Evolutionary conservation across 2,797 vertebrate genomes (phyloP), one percentile per base, ranked within the genome.

Genomic region (Passerculus sandwichensis): DNA sequence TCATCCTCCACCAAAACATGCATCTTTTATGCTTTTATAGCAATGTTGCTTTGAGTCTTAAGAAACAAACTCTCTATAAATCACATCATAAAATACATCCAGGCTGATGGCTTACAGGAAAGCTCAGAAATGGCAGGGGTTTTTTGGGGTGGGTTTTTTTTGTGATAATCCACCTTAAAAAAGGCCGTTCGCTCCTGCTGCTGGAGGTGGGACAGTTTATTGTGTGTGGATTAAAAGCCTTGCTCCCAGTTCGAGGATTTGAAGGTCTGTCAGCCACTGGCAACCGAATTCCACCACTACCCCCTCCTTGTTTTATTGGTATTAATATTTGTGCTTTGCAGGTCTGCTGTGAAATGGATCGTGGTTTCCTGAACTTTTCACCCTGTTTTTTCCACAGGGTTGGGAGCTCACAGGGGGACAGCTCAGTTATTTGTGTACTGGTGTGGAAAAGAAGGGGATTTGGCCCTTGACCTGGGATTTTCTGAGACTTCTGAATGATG

Each of bases 61-160:
- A 88, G 95, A 83, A 95, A 85, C 84, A 84, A 97, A 92, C 87
- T 83, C 64, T 88, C 91, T 65, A 84, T 96, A 96, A 96, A 97
- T 93, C 96, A 94, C 91, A 62, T 95, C 85, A 95, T 97, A 95
- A 97, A 96, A 94, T 48, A 42, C 59, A 93, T 42, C 69, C 91
- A 85, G 78, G 85, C 51, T 84, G 89, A 84, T 78, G 64, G 72
- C 62, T 96, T 91, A 88, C 62, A 88, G 91, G n/a, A 95, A 89
- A 95, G 51, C 66, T 91, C 80, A 75, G 32, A 47, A 80, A 36
- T 38, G 72, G 62, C 47, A 85, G 66, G 22, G 59, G 2, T 5
- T 26, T 80, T 59, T 38, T 4, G 3, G 13, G 27, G 7, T 38
- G 26, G 30, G 5, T 2, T 13, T 36, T 45, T 70, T 57, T 47